Conservation (phyloP, 2,797 vertebrate genomes). For the Centropyge bicolor region DNA sequence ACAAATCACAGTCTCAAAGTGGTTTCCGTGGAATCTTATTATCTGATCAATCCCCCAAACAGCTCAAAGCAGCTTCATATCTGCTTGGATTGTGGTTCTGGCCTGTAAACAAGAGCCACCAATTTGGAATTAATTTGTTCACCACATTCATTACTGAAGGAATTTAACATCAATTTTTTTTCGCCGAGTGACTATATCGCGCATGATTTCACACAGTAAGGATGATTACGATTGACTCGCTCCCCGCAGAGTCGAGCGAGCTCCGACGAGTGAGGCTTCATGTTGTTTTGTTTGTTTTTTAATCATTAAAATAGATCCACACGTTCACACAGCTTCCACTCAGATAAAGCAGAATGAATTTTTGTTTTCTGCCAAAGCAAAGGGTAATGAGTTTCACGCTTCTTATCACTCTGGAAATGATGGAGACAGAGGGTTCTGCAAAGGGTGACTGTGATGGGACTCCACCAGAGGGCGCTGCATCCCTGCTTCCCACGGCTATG, state of each 20-base stretch:
- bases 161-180: conserved; percentile 9
- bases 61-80: background rate
- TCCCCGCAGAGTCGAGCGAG: conserved; percentile 6
- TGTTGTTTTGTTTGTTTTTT: conserved; percentile 21
- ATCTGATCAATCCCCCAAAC: background rate
- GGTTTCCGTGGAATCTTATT: background rate
- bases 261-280: background rate
- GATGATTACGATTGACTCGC: conserved; percentile 4
- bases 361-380: conserved; percentile 18
- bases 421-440: background rate
- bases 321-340: conserved; percentile 7
- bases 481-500: conserved; percentile 74
- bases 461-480: conserved; percentile 68
- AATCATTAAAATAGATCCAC: conserved; percentile 24
- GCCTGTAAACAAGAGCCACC: conserved; percentile 4
- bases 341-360: background rate
- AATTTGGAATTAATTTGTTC: conserved; percentile 17
- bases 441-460: conserved; percentile 3
- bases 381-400: conserved; percentile 1
- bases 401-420: conserved; percentile 2
- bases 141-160: conserved; percentile 14
- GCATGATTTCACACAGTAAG: conserved; percentile 30
- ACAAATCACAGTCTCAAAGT: conserved; percentile 27
- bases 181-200: conserved; percentile 5
- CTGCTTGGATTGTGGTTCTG: background rate